phyloP scores from a whole-genome alignment of 2,888 invertebrate genomes.

The Panzeria rudis region DNA sequence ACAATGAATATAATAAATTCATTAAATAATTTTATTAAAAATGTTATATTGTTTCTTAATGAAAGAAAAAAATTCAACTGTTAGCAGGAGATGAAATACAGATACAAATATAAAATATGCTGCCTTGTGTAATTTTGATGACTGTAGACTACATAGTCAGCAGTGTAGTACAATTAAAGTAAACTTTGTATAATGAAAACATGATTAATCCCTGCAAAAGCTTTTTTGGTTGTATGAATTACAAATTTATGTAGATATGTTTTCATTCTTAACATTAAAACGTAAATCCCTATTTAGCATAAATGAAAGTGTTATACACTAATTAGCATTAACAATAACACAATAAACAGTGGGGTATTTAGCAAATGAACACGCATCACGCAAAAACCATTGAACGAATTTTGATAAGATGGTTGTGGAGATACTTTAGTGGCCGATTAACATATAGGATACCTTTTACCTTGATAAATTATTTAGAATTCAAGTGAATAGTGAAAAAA shows the following conservation, averaged over 20 bases:
- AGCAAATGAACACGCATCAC: neutral
- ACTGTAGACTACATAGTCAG: neutral
- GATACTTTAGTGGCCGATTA: too few species aligned
- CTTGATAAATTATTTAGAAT: too few species aligned
- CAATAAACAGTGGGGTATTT: conserved; percentile 11
- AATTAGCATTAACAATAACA: conserved; percentile 69
- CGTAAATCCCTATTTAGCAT: conserved; percentile 71
- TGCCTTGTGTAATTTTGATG: neutral
- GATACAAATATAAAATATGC: neutral
- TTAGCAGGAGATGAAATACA: conserved; percentile 8
- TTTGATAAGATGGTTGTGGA: too few species aligned
- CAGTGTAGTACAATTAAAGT: conserved; percentile 11
- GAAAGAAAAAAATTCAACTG: neutral
- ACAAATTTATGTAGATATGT: neutral
- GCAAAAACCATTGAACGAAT: too few species aligned
- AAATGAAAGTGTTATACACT: conserved; percentile 72
- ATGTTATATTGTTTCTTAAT: neutral
- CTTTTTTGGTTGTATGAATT: conserved; percentile 7
- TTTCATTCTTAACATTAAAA: conserved; percentile 45
- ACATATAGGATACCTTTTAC: too few species aligned
- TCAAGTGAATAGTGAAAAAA: too few species aligned
- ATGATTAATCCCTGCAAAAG: neutral
- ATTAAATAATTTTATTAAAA: conserved; percentile 58
- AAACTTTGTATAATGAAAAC: conserved; percentile 31
- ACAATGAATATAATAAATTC: conserved; percentile 58